Evolutionary conservation across 2,888 invertebrate species (phyloP).

Genomic region (Lasioglossum zephyrum): DNA sequence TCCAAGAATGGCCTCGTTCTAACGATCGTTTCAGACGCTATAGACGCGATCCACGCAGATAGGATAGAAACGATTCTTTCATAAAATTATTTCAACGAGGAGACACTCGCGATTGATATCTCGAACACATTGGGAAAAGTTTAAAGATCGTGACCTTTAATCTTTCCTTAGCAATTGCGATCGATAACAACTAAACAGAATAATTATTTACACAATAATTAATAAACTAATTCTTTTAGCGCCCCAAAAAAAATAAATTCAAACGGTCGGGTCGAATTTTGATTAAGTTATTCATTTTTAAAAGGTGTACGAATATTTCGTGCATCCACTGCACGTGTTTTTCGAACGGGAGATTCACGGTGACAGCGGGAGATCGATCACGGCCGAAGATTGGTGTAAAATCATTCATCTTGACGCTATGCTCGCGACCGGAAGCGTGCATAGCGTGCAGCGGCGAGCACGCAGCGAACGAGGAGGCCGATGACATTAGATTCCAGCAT

Average conservation of each 20-base stretch:
- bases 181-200: too few species aligned
- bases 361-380: not conserved
- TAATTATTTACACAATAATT: too few species aligned
- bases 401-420: constrained; percentile 22
- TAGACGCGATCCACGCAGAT: not conserved
- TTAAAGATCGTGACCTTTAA: too few species aligned
- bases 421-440: constrained; percentile 13
- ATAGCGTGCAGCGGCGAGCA: constrained; percentile 20
- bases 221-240: too few species aligned
- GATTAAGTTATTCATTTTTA: too few species aligned
- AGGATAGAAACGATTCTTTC: too few species aligned
- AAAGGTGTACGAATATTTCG: too few species aligned
- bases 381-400: constrained; percentile 1
- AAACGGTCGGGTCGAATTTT: too few species aligned
- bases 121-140: not conserved
- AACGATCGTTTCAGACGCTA: not conserved
- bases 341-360: not conserved
- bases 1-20: not conserved
- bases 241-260: too few species aligned
- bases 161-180: too few species aligned
- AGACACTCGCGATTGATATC: not conserved
- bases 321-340: too few species aligned
- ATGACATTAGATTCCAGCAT: constrained; percentile 16
- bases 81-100: not conserved
- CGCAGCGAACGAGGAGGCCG: not conserved